Conservation (phyloP, 1,140 invertebrate genomes). For the Chrysomallon squamiferum region DNA sequence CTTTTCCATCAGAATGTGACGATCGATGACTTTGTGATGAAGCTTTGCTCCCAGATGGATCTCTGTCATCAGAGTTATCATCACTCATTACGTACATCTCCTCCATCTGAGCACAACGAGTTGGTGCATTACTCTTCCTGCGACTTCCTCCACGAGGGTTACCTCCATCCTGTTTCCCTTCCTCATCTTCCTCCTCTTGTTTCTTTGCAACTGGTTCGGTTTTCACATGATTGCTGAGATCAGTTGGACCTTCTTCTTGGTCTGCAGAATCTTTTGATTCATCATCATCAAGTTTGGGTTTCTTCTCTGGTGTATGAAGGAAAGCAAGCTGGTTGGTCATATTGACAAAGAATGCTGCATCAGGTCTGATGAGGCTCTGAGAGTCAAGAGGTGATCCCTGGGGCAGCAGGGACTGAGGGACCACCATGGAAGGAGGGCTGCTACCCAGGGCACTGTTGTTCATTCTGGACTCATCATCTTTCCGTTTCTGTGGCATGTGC, state of each 20-base stretch:
- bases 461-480: constrained; percentile 41
- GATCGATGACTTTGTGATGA: not conserved
- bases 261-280: constrained; percentile 29
- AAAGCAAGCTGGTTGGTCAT: constrained; percentile 49
- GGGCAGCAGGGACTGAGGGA: constrained; percentile 30
- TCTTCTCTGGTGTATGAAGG: constrained; percentile 49
- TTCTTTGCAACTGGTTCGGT: constrained; percentile 64
- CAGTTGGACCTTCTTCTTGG: constrained; percentile 34
- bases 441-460: constrained; percentile 31
- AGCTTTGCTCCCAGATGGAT: constrained; percentile 8
- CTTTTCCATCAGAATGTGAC: not conserved
- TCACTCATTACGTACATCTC: constrained; percentile 42
- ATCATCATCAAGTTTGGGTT: constrained; percentile 41
- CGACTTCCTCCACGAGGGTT: constrained; percentile 69
- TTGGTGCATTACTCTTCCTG: constrained; percentile 91
- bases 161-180: constrained; percentile 44
- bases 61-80: constrained; percentile 52
- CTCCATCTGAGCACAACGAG: constrained; percentile 72
- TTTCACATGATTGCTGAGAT: constrained; percentile 34
- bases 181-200: constrained; percentile 19
- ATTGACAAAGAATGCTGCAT: constrained; percentile 50
- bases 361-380: constrained; percentile 22
- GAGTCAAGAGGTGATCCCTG: constrained; percentile 26
- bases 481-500: constrained; percentile 82
- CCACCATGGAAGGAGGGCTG: constrained; percentile 45